Percentiles rank a stretch among this genome's conserved stretches.
These are phyloP conservation scores for Morbakka virulenta DNA, from an alignment of 30 jellyfish, hydroid and myxozoan genomes.

Conservation along the genomic window DNA sequence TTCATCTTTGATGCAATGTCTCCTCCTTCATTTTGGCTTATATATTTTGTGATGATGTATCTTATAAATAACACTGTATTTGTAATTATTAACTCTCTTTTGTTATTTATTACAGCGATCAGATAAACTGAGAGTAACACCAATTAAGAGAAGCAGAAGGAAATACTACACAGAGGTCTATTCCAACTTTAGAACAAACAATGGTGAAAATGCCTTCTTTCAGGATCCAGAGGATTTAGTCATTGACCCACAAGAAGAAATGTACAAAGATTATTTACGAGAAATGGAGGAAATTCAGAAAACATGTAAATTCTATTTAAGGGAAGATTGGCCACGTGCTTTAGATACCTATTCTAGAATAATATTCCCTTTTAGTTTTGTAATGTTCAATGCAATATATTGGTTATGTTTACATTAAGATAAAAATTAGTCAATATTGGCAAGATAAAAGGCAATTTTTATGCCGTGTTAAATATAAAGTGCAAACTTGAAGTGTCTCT, in stretches of 20 bases:
- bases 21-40: too few relatives aligned
- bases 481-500: too few relatives aligned
- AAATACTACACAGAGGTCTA: background rate
- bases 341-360: slow-evolving; percentile 71
- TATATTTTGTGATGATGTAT: too few relatives aligned
- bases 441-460: too few relatives aligned
- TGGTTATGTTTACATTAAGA: slow-evolving; percentile 34
- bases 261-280: background rate
- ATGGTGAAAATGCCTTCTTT: background rate
- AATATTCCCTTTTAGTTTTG: slow-evolving; percentile 63
- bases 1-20: too few relatives aligned
- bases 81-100: too few relatives aligned
- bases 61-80: too few relatives aligned
- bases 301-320: slow-evolving; percentile 45
- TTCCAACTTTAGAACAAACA: background rate
- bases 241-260: background rate
- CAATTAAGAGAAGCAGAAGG: too few relatives aligned
- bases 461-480: too few relatives aligned
- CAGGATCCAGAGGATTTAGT: background rate
- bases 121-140: too few relatives aligned
- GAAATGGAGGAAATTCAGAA: background rate
- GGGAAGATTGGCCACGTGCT: slow-evolving; percentile 76
- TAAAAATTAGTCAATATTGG: too few relatives aligned
- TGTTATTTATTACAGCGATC: too few relatives aligned
- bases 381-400: slow-evolving; percentile 49